These are phyloP conservation scores for Oriolus oriolus DNA, from an alignment of 2,113 vertebrate species.

Conservation along the genomic window DNA sequence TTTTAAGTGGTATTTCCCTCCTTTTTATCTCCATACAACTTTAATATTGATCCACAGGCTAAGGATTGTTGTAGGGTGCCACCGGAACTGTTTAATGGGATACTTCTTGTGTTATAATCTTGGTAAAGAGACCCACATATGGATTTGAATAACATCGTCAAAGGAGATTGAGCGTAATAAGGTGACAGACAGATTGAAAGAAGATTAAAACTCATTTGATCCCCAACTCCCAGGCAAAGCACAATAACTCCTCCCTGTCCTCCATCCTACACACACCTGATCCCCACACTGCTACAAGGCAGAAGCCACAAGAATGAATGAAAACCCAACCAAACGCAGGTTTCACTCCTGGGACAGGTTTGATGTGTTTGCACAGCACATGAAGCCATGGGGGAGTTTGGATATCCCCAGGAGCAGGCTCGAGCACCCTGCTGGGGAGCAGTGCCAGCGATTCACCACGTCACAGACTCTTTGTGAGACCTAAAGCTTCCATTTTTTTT, in stretches of 20 bases:
- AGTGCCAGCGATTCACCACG: background rate
- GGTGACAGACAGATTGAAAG: slow-evolving; percentile 2
- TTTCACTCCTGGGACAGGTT: background rate
- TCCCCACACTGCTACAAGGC: background rate
- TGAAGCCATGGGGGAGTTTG: background rate
- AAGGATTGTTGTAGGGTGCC: background rate
- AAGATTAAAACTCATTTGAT: slow-evolving; percentile 16
- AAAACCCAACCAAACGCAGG: background rate
- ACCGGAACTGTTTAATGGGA: background rate
- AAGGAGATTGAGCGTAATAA: background rate
- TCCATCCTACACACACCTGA: background rate
- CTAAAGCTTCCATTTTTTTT: background rate
- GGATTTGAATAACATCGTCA: background rate
- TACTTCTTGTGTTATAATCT: background rate
- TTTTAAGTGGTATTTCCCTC: background rate
- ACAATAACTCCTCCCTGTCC: background rate
- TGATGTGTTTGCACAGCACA: background rate
- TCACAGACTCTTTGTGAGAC: background rate
- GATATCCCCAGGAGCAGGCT: background rate
- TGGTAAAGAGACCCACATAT: background rate
- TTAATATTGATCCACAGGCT: background rate
- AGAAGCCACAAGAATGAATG: background rate
- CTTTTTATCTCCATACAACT: background rate
- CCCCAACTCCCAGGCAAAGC: background rate
- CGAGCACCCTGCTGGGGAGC: background rate